phyloP scores from a whole-genome alignment of 2,888 invertebrate genomes.

The Branchellion lobata region DNA sequence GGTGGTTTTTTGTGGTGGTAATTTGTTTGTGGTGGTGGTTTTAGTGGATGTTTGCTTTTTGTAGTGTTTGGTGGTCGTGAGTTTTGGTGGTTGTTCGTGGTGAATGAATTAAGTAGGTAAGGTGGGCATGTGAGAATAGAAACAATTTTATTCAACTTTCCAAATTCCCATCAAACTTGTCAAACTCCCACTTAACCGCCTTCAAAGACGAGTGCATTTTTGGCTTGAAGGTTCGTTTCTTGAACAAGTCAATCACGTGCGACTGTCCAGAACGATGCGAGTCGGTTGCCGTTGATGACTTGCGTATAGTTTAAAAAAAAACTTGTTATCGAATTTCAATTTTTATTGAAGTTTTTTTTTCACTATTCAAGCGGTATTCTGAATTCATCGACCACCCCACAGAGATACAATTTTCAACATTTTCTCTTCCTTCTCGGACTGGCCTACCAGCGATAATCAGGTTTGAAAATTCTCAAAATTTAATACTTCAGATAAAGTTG shows the following conservation, averaged over 20 bases:
- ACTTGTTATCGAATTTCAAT: not conserved
- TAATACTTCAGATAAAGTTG: not conserved
- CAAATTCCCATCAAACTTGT: too few relatives aligned
- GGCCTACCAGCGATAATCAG: not conserved
- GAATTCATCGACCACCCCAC: not conserved
- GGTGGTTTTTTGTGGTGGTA: not conserved
- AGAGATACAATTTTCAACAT: not conserved
- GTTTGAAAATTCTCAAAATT: not conserved
- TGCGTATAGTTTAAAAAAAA: not conserved
- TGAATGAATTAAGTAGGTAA: too few relatives aligned
- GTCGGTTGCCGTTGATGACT: not conserved
- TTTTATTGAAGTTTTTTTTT: not conserved
- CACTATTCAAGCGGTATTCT: not conserved
- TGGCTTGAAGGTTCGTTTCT: conserved; percentile 26
- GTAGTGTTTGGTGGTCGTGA: too few relatives aligned
- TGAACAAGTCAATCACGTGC: conserved; percentile 30
- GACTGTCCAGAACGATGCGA: conserved; percentile 38
- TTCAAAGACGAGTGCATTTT: conserved; percentile 32
- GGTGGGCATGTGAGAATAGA: too few relatives aligned
- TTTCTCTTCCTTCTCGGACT: not conserved
- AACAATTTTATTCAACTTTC: too few relatives aligned
- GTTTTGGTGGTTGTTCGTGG: too few relatives aligned
- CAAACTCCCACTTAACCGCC: not conserved
- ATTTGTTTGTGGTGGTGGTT: not conserved
- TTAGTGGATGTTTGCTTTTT: too few relatives aligned